Base-by-base conservation (phyloP, 1,140 invertebrate genomes). In the Coenobita brevimanus region DNA sequence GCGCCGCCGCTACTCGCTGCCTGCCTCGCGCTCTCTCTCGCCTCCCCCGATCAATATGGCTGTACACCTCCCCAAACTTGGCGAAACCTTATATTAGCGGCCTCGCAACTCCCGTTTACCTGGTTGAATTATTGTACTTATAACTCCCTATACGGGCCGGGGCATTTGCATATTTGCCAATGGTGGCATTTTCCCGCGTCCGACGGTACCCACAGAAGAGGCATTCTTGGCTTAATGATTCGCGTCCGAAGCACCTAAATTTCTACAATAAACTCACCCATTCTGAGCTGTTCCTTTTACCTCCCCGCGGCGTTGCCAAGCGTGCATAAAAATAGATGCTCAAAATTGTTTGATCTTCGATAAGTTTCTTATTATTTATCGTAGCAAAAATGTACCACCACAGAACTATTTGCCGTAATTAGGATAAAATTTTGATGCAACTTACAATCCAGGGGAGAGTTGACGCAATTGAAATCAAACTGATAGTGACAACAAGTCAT, bases 201-300 rank as follows among this genome's bases (percentile, higher is more conserved):
- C 67, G 60, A 36, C 17, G 17, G 15, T 24, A 8, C 30, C 15
- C 50, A 27, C 36, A 67, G 50, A 80, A 43, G 54, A 27, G 64
- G 79, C 33, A 79, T 78, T 64, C 75, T 64, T 71, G 62, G 54
- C 62, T 83, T 89, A 67, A 79, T 78, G 75, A 78, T 82, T 83
- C 85, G 71, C 85, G 81, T 82, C 64, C 85, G 80, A 78, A 82
- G 73, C 86, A 88, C 86, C 86, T 88, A 88, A 88, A 88, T 88
- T 88, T 88, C 86, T 88, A 88, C 86, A 88, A 88, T 88, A 88
- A 88, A 88, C 86, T 88, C 86, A 82, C 79, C 86, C 86, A 88
- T 88, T 88, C 86, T 88, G 80, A 82, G 86, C 86, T 88, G 86
- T 88, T 88, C 86, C 86, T 88, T 88, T 88, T 88, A 88, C 86